These are phyloP conservation scores for Drosophila mercatorum DNA, from an alignment of 2,888 invertebrate species.

Conservation along the genomic window DNA sequence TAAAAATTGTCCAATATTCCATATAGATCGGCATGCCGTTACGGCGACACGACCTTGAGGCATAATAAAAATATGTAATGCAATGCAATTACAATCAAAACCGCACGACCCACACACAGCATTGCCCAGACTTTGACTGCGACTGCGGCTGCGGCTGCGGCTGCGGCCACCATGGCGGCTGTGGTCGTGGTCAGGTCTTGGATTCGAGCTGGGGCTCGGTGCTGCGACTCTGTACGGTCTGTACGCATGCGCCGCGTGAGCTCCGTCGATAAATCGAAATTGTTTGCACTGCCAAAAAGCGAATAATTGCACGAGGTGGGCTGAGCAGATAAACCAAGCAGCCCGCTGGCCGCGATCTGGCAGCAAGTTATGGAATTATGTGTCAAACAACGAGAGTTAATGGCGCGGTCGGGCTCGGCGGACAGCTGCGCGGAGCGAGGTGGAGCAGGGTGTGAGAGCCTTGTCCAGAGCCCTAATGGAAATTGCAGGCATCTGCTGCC, in stretches of 20 bases:
- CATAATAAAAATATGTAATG: slow-evolving; percentile 74
- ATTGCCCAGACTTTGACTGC: slow-evolving; percentile 35
- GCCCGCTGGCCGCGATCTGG: slow-evolving; percentile 50
- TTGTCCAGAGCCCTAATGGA: slow-evolving; percentile 65
- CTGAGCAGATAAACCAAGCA: slow-evolving; percentile 35
- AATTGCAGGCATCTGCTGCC: slow-evolving; percentile 52
- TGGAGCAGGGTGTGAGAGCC: background rate
- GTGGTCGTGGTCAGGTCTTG: slow-evolving; percentile 11
- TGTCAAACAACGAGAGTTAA: slow-evolving; percentile 77
- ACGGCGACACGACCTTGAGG: slow-evolving; percentile 73
- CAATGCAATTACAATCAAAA: slow-evolving; percentile 79
- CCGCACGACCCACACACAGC: slow-evolving; percentile 72
- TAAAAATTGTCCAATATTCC: slow-evolving; percentile 66
- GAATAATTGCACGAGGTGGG: slow-evolving; percentile 77
- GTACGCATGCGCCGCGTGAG: slow-evolving; percentile 72
- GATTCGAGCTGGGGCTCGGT: background rate
- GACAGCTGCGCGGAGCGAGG: background rate
- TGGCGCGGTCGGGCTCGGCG: slow-evolving; percentile 54
- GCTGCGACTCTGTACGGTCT: background rate
- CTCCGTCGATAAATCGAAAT: slow-evolving; percentile 76
- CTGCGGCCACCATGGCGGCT: background rate
- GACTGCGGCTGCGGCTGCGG: background rate
- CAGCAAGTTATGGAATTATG: slow-evolving; percentile 76
- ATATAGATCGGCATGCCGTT: slow-evolving; percentile 50
- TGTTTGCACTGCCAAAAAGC: slow-evolving; percentile 80